phyloP scores from a whole-genome alignment of 2,113 vertebrate species.

The Conger conger region DNA sequence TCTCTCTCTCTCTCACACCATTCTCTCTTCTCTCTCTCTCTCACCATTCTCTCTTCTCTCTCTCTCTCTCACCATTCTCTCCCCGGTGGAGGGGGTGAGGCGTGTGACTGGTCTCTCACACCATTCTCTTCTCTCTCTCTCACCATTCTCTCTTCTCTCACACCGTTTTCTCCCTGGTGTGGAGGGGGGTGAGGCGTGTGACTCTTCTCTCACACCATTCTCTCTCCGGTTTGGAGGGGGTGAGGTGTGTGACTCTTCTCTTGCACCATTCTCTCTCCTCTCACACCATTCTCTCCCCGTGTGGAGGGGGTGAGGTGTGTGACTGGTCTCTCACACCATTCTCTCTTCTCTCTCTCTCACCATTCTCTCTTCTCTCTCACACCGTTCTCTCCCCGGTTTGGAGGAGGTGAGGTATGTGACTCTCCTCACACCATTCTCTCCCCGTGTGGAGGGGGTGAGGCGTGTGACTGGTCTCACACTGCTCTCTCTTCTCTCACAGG shows the following conservation, averaged over 20 bases:
- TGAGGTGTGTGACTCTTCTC: slow-evolving; percentile 75
- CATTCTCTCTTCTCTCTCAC: no score
- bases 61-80: no score
- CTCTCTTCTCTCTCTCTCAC: slow-evolving; percentile 31
- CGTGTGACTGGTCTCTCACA: slow-evolving; percentile 38
- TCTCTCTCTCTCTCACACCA: no score
- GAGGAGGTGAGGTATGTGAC: no score
- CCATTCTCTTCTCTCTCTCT: slow-evolving; percentile 26
- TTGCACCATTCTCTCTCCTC: no score
- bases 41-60: no score
- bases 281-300: not conserved
- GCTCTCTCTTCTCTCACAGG: no score
- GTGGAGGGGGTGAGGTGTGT: slow-evolving; percentile 64
- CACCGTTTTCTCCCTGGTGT: not conserved
- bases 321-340: not conserved
- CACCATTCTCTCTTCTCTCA: no score
- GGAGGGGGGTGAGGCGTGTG: no score
- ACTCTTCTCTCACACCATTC: not conserved
- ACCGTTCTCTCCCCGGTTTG: not conserved
- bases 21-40: no score
- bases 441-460: slow-evolving; percentile 61
- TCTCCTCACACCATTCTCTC: not conserved
- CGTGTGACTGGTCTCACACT: slow-evolving; percentile 50
- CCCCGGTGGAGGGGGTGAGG: slow-evolving; percentile 57
- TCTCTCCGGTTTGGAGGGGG: not conserved